These are phyloP conservation scores for Psylliodes chrysocephalus DNA, from an alignment of 2,888 invertebrate genomes.

Conservation along the genomic window DNA sequence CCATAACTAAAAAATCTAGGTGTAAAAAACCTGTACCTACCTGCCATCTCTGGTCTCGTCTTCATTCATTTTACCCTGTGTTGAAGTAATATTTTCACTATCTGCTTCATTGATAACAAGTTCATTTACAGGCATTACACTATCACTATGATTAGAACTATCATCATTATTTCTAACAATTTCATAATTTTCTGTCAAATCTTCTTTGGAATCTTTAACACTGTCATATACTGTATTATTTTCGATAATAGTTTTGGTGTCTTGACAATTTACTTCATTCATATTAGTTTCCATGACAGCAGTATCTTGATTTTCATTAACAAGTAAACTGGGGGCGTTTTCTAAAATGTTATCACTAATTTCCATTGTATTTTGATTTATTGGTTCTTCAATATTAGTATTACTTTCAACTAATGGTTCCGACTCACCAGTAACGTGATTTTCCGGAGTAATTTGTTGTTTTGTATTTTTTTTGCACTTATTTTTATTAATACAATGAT, in stretches of 20 bases:
- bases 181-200: constrained; percentile 9
- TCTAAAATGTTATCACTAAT: constrained; percentile 3
- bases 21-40: no score
- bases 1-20: no score
- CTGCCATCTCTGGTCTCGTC: neutral
- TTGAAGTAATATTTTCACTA: neutral
- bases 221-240: constrained; percentile 38
- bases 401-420: constrained; percentile 31
- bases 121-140: neutral
- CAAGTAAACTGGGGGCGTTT: neutral
- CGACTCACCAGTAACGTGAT: constrained; percentile 58
- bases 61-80: neutral
- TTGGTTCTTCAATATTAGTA: constrained; percentile 25
- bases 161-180: constrained; percentile 9
- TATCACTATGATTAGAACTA: constrained; percentile 6
- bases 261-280: constrained; percentile 13
- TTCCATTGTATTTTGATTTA: constrained; percentile 33
- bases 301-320: constrained; percentile 26
- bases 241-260: constrained; percentile 20
- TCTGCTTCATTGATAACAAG: neutral
- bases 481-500: constrained; percentile 68
- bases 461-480: constrained; percentile 47
- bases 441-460: constrained; percentile 52
- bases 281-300: constrained; percentile 14
- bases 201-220: constrained; percentile 41